phyloP scores from a whole-genome alignment of 2,797 vertebrate species.

The Parotocinclus haroldoi region DNA sequence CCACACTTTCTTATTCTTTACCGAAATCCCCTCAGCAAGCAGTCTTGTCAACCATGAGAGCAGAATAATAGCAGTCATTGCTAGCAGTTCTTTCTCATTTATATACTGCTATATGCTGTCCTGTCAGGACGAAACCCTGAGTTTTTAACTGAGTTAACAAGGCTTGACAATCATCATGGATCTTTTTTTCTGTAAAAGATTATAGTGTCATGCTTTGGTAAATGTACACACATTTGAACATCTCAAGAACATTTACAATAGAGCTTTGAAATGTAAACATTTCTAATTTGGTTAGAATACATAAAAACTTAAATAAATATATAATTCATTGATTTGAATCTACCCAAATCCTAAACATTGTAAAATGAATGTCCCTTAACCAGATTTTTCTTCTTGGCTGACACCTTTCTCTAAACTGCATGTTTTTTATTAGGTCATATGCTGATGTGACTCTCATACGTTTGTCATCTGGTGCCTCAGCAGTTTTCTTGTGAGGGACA shows the following conservation, averaged over 20 bases:
- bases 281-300: too few species aligned
- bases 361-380: background rate
- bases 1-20: constrained; percentile 73
- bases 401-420: constrained; percentile 28
- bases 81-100: constrained; percentile 81
- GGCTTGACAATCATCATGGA: constrained; percentile 78
- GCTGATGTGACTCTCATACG: constrained; percentile 44
- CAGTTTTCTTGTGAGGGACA: constrained; percentile 44
- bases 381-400: background rate
- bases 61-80: constrained; percentile 78
- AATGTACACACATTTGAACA: too few species aligned
- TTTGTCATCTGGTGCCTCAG: constrained; percentile 49
- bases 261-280: background rate
- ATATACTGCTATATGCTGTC: constrained; percentile 87
- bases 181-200: constrained; percentile 48
- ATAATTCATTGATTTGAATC: background rate
- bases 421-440: constrained; percentile 44
- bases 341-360: background rate
- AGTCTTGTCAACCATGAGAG: constrained; percentile 82
- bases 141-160: constrained; percentile 81
- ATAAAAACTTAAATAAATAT: too few species aligned
- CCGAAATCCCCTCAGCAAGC: constrained; percentile 84
- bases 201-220: constrained; percentile 46
- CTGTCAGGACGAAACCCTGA: constrained; percentile 82
- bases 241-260: too few species aligned